Conservation (phyloP, 2,113 vertebrate species). For the Etia nguti region DNA sequence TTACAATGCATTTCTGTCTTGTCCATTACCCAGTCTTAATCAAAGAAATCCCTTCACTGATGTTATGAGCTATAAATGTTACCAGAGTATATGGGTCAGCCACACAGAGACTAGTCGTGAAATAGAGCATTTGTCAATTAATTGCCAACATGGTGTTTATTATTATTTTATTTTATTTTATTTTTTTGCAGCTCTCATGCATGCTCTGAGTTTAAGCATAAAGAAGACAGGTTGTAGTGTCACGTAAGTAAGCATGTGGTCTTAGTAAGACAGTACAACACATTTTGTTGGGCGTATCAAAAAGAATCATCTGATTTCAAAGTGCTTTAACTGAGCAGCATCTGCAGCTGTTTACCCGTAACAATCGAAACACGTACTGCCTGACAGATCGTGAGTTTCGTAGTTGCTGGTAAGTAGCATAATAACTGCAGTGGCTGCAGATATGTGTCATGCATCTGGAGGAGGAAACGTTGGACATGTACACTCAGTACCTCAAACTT, state of each 20-base stretch:
- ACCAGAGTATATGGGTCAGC: slow-evolving; percentile 34
- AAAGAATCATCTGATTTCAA: not conserved
- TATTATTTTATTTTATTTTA: not conserved
- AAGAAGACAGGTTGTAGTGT: not conserved
- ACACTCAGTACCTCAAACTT: not conserved
- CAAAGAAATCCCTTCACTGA: slow-evolving; percentile 54
- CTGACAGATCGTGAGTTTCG: not conserved
- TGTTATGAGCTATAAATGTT: slow-evolving; percentile 55
- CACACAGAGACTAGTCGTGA: not conserved
- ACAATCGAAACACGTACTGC: not conserved
- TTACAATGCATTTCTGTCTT: slow-evolving; percentile 66
- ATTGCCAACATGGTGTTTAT: not conserved
- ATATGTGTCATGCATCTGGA: not conserved
- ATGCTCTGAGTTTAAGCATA: not conserved
- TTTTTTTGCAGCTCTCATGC: not conserved
- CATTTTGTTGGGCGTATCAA: not conserved
- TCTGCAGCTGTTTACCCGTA: not conserved
- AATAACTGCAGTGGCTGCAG: not conserved
- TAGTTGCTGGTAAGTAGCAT: not conserved
- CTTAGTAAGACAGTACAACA: not conserved
- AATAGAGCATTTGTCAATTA: slow-evolving; percentile 13
- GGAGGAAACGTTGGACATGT: not conserved
- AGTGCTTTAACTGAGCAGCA: not conserved
- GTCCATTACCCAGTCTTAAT: slow-evolving; percentile 64
- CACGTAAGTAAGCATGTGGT: not conserved